Base-by-base conservation (phyloP, 2,797 vertebrate genomes). In the Rhynchotus rufescens region DNA sequence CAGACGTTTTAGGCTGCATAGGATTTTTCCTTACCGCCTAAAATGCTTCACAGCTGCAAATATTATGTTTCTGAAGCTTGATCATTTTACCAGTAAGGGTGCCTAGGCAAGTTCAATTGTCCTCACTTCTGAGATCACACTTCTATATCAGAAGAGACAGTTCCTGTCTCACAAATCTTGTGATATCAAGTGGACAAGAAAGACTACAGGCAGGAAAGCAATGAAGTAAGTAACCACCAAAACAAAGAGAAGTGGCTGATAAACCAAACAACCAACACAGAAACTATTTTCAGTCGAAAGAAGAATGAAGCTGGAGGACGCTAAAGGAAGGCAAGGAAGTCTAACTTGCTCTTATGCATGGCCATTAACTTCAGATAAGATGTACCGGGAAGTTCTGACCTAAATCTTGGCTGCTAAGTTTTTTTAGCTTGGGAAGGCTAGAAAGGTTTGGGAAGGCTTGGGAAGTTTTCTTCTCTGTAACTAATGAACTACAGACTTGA, bases 121-220 rank as follows among this genome's bases (percentile, higher is more conserved):
- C 73, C 62, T 75, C 57, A 34, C 72, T 90, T 56, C 15, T 38
- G 66, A 72, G 65, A 76, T 84, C 77, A 15, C 79, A 85, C 86
- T 93, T 81, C 92, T 73, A 26, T 34, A 87, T 78, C 59, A 92
- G 56, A 2, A 56, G 40, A 82, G 59, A 62, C 51, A 78, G 69
- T 44, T 38, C 16, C 14, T 52, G 15, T 51, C 73, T 80, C 67
- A 69, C 54, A 92, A 84, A 61, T 30, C 54, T 47, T 59, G 66
- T 40, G 67, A 87, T 42, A 40, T 45, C 82, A 85, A 47, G 20
- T 10, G 49, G 76, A 76, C 76, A 72, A 62, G 38, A 62, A 92
- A 94, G 87, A 94, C 54, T 20, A 44, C 79, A 65, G 25, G 69
- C 71, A 93, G 88, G 91, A 73, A 92, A 93, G 32, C 26, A 78